Percentiles rank a stretch among this genome's conserved stretches.
Conservation (phyloP, 1,140 invertebrate species). For the Scaptomyza montana region DNA sequence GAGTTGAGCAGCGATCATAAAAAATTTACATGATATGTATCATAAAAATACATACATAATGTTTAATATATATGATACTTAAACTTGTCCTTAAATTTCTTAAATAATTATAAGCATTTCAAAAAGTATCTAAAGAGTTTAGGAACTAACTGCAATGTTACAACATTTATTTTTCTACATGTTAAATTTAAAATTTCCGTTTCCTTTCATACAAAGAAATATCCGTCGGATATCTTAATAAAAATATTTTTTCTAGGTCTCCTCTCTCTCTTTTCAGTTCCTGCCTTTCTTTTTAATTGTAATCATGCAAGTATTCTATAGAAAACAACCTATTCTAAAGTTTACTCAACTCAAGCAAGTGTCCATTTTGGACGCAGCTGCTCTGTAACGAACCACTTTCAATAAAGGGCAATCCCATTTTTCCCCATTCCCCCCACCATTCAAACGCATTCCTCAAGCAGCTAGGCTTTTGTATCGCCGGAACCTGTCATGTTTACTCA, state of each 20-base stretch:
- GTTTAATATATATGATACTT: background rate
- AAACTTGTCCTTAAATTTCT: too few relatives aligned
- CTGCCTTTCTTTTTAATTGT: conserved; percentile 11
- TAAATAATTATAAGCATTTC: too few relatives aligned
- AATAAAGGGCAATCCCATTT: background rate
- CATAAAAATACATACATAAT: background rate
- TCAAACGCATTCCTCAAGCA: background rate
- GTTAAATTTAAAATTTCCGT: conserved; percentile 4
- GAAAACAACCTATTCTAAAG: background rate
- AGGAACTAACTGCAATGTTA: too few relatives aligned
- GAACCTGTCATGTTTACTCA: conserved; percentile 4
- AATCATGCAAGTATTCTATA: background rate
- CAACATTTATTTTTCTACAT: too few relatives aligned
- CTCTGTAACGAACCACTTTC: background rate
- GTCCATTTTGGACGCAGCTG: background rate
- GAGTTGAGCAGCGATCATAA: background rate
- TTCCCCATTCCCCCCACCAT: too few relatives aligned
- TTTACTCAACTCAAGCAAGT: background rate
- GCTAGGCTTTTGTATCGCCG: background rate
- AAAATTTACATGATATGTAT: too few relatives aligned
- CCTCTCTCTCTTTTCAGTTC: background rate
- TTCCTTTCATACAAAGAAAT: background rate
- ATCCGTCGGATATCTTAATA: background rate
- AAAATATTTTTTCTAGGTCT: background rate
- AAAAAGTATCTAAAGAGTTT: too few relatives aligned